Conservation (phyloP, 2,797 vertebrate genomes). For the Poecilia velifera region DNA sequence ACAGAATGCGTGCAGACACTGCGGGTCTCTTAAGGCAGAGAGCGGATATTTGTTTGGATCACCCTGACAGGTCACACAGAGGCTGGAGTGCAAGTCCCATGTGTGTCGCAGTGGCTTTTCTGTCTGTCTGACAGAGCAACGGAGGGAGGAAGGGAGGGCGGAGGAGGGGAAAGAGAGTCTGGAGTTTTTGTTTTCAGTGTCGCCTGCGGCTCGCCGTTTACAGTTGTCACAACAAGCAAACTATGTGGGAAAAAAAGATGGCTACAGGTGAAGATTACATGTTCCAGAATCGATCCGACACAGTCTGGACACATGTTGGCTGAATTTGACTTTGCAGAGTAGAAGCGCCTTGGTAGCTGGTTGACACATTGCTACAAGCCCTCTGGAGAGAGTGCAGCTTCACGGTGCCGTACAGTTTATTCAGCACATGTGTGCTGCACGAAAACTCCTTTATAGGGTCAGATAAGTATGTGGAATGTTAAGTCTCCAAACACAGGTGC, state of each 20-base stretch:
- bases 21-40: conserved; percentile 25
- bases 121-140: conserved; percentile 38
- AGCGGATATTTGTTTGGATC: conserved; percentile 67
- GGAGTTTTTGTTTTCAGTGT: conserved; percentile 48
- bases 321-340: conserved; percentile 4
- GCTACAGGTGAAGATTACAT: conserved; percentile 49
- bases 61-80: conserved; percentile 58
- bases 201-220: conserved; percentile 56
- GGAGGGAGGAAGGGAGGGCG: not conserved
- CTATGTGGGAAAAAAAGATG: conserved; percentile 38
- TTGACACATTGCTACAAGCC: conserved; percentile 48
- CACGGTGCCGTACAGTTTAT: conserved; percentile 71
- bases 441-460: conserved; percentile 75
- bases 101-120: conserved; percentile 3
- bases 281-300: conserved; percentile 13
- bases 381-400: conserved; percentile 57
- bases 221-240: conserved; percentile 69
- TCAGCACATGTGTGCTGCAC: conserved; percentile 72
- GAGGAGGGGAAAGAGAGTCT: conserved; percentile 32
- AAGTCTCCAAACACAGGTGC: conserved; percentile 84
- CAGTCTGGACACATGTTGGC: conserved; percentile 20
- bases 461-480: conserved; percentile 81
- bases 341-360: conserved; percentile 28
- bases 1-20: conserved; percentile 48
- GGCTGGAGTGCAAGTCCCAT: conserved; percentile 45